Evolutionary conservation across 2,888 invertebrate species (phyloP), one percentile per base, ranked within the genome.

Genomic region (Trichogramma evanescens): DNA sequence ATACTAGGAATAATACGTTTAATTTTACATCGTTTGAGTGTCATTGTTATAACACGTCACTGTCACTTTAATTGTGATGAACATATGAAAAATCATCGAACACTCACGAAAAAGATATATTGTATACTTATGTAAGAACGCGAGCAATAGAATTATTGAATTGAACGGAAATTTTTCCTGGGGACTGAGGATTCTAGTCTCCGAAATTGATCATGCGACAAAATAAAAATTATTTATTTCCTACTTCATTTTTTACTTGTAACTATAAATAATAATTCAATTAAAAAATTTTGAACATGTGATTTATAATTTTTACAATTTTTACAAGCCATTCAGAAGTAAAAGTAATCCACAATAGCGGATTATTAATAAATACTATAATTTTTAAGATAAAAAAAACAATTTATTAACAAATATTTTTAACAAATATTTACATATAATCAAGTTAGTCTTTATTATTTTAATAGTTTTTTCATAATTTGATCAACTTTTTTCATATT

Each of bases 401-500:
- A 8, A 57, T 54, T 6, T 56, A 54, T 59, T 57, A 57, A 60
- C 57, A 1, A 48, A 48, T 6, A 48, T 48, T 48, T 13, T 48
- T 13, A 48, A 48, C 26, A 59, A 26, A 26, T 26, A 56, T 49
- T 43, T 26, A 26, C 41, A 50, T 56, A 3, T 56, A 49, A 26
- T 26, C 26, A 26, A 26, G 26, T 26, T 26, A 26, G 26, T 26
- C 26, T 58, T 42, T 50, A 64, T 50, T 64, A 59, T 9, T 67
- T 81, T 70, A 87, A 80, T 69, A 87, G 74, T 70, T 82, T 79
- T 74, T 86, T 84, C 77, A 90, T 79, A 69, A 84, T 83, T 68
- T 80, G 77, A 56, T 82, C 78, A 64, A 83, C 86, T 70, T 82
- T 69, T 62, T 80, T 79, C 88, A 89, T 89, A 73, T 91, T 86